These are phyloP conservation scores for Staurois parvus DNA, from an alignment of 2,797 vertebrate species.

Conservation along the genomic window DNA sequence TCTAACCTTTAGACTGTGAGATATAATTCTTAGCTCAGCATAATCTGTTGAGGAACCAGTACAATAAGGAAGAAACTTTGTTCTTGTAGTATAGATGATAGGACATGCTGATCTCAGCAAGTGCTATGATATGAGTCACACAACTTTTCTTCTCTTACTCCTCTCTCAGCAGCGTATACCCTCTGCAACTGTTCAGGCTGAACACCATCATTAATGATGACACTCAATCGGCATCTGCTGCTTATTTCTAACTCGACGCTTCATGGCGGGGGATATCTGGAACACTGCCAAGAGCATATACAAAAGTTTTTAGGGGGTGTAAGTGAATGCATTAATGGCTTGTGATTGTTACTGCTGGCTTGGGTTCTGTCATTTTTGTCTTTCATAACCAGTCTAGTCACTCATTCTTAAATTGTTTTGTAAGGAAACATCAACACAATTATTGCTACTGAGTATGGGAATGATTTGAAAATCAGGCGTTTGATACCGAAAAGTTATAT, in stretches of 20 bases:
- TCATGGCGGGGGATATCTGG: constrained; percentile 81
- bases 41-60: background rate
- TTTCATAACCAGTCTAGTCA: too few species aligned
- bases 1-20: constrained; percentile 14
- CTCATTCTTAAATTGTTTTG: too few species aligned
- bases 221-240: constrained; percentile 73
- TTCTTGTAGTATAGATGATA: background rate
- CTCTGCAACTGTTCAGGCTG: background rate
- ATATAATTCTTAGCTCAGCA: constrained; percentile 2
- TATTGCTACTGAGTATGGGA: too few species aligned
- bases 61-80: constrained; percentile 18
- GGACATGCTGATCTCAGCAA: constrained; percentile 39
- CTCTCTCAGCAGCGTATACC: constrained; percentile 17
- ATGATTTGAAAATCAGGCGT: too few species aligned
- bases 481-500: too few species aligned
- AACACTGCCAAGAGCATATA: constrained; percentile 82
- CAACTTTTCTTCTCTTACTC: background rate
- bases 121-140: constrained; percentile 21
- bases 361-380: background rate
- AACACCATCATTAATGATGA: constrained; percentile 58
- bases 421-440: too few species aligned
- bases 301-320: constrained; percentile 80
- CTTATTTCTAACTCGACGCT: constrained; percentile 86
- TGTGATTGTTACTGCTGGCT: background rate
- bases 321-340: constrained; percentile 60